A percentile compares a stretch with the other conserved stretches of the same genome.
Conservation (phyloP, 2,113 vertebrate species). For the Tympanuchus pallidicinctus region DNA sequence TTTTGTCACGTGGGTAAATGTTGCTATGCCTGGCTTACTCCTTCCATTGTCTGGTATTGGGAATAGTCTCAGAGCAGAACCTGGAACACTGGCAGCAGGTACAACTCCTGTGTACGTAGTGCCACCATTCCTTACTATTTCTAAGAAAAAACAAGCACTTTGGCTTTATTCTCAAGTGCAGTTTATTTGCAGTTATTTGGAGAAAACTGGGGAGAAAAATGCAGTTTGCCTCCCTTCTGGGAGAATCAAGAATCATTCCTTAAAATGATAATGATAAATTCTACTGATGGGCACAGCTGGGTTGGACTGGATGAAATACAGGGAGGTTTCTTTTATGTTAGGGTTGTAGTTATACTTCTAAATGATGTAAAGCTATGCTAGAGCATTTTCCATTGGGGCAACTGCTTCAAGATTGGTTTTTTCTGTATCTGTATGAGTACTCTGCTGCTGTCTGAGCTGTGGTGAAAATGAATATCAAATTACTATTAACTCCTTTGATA, state of each 20-base stretch:
- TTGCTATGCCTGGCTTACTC: neutral
- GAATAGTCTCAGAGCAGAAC: neutral
- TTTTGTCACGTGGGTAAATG: neutral
- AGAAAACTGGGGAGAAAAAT: neutral
- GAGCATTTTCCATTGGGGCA: neutral
- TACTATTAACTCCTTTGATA: neutral
- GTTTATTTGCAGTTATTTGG: neutral
- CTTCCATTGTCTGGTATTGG: neutral
- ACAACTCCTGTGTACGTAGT: neutral
- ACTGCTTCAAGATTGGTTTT: neutral
- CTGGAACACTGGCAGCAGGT: neutral
- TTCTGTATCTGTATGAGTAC: neutral
- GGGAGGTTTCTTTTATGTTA: neutral
- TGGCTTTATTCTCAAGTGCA: neutral
- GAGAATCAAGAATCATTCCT: neutral
- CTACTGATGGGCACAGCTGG: neutral
- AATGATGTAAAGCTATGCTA: neutral
- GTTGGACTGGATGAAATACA: neutral
- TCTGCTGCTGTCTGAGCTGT: neutral
- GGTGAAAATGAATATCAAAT: slow-evolving; percentile 6
- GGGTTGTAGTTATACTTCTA: neutral
- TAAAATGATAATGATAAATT: neutral
- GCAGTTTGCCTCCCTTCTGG: neutral
- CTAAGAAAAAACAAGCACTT: neutral
- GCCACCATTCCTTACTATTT: neutral